Evolutionary conservation across 2,888 invertebrate genomes (phyloP).

Genomic region (Noctua pronuba): DNA sequence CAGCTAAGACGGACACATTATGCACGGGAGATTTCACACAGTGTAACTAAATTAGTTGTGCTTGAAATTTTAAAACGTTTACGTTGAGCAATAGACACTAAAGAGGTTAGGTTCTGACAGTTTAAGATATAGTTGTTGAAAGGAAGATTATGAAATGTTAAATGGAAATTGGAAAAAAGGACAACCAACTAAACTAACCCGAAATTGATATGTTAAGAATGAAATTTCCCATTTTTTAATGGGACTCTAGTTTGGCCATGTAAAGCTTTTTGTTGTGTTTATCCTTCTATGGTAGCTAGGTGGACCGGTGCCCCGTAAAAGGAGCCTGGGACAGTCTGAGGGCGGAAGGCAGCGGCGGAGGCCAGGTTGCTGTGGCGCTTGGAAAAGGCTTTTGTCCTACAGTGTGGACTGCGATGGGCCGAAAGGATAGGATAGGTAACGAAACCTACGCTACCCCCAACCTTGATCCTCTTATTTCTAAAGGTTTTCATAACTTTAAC

Average conservation of each 20-base stretch:
- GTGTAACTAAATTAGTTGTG: neutral
- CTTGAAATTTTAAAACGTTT: constrained; percentile 12
- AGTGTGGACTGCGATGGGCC: neutral
- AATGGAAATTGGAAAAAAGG: neutral
- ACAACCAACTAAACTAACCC: neutral
- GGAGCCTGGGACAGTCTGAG: neutral
- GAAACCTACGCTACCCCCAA: neutral
- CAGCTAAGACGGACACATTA: constrained; percentile 14
- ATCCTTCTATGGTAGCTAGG: neutral
- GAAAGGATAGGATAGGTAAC: neutral
- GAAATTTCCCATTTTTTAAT: neutral
- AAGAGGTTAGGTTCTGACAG: neutral
- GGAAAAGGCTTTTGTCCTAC: neutral
- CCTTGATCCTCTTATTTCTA: neutral
- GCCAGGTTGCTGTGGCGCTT: neutral
- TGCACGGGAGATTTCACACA: constrained; percentile 19
- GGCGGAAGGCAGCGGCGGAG: neutral
- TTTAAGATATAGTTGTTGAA: neutral
- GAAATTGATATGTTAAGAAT: neutral
- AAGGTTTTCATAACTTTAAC: neutral
- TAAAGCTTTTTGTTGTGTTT: neutral
- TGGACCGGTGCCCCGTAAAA: neutral
- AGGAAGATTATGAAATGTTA: neutral
- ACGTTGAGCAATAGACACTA: constrained; percentile 18
- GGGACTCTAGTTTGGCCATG: neutral